Percentiles rank a stretch among this genome's conserved stretches.
These are phyloP conservation scores for Latrodectus elegans DNA, from an alignment of 2,888 invertebrate genomes.

Conservation along the genomic window DNA sequence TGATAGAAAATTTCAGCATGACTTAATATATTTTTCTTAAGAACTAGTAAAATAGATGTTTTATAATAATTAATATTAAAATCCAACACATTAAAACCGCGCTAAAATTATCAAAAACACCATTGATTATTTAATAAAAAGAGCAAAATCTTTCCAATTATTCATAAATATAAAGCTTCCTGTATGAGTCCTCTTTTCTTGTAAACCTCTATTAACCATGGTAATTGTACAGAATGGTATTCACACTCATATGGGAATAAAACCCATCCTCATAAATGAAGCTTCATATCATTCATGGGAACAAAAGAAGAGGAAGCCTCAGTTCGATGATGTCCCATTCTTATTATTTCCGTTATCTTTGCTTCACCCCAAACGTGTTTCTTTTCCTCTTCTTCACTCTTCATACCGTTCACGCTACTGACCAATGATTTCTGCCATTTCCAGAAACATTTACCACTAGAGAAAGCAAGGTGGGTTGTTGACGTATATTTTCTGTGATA, in stretches of 20 bases:
- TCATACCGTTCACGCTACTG: neutral
- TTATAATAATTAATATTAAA: too few species aligned
- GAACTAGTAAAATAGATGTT: too few species aligned
- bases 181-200: neutral
- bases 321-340: slow-evolving; percentile 29
- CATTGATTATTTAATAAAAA: too few species aligned
- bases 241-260: slow-evolving; percentile 12
- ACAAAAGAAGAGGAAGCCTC: neutral
- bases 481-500: slow-evolving; percentile 26
- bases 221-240: neutral
- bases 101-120: too few species aligned
- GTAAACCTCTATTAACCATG: too few species aligned
- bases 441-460: slow-evolving; percentile 19
- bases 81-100: too few species aligned
- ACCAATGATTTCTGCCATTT: slow-evolving; percentile 29
- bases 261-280: slow-evolving; percentile 18
- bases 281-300: slow-evolving; percentile 13
- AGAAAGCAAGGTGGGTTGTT: slow-evolving; percentile 20
- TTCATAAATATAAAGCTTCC: neutral
- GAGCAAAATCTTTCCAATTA: too few species aligned
- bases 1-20: too few species aligned
- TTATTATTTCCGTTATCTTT: slow-evolving; percentile 55
- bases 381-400: neutral
- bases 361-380: neutral
- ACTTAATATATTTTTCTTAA: too few species aligned